A percentile compares a stretch with the other conserved stretches of the same genome.
Conservation (phyloP, 2,113 vertebrate genomes). For the Misgurnus mizolepis region DNA sequence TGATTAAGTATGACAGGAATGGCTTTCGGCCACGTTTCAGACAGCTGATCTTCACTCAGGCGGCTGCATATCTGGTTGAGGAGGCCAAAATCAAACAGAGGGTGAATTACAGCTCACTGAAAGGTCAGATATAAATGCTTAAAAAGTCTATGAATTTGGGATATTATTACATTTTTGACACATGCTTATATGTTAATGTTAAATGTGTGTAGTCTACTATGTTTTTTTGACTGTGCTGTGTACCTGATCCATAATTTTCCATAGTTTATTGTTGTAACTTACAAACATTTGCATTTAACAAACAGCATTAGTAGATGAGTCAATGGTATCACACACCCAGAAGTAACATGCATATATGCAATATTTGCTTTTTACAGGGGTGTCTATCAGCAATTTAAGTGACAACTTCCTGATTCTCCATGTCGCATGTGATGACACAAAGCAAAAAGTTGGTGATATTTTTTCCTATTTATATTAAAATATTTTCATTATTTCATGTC, state of each 20-base stretch:
- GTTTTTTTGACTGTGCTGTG: too few species aligned
- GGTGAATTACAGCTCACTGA: slow-evolving; percentile 81
- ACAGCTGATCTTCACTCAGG: slow-evolving; percentile 84
- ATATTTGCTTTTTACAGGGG: slow-evolving; percentile 65
- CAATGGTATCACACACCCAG: neutral
- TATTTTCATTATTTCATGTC: neutral
- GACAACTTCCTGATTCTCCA: slow-evolving; percentile 81
- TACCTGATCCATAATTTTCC: neutral
- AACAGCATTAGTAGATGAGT: neutral
- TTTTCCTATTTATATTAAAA: neutral
- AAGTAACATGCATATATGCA: neutral
- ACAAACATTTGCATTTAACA: neutral
- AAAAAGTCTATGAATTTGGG: neutral
- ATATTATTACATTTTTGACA: neutral
- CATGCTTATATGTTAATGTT: neutral
- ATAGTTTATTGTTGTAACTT: neutral
- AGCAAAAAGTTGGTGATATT: slow-evolving; percentile 74
- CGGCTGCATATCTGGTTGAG: slow-evolving; percentile 82
- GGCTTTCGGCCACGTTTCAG: slow-evolving; percentile 84
- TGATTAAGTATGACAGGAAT: slow-evolving; percentile 90
- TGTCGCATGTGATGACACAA: slow-evolving; percentile 70
- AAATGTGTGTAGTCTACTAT: neutral
- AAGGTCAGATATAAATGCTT: slow-evolving; percentile 71
- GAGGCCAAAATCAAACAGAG: slow-evolving; percentile 89
- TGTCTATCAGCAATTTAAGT: slow-evolving; percentile 79